phyloP scores from a whole-genome alignment of 2,888 invertebrate genomes.

The Cephus pulcher region DNA sequence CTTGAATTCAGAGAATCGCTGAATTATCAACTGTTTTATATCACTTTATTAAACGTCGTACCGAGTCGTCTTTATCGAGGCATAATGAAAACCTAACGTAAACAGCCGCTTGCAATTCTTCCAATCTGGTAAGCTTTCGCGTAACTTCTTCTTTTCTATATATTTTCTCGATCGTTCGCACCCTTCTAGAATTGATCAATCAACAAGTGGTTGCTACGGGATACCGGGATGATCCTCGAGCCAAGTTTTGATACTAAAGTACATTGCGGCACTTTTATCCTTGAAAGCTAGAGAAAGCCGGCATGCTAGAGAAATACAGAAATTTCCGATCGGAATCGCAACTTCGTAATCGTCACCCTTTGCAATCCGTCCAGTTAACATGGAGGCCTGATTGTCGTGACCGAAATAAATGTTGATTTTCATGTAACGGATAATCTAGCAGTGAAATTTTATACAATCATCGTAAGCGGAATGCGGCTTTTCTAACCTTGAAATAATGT shows the following conservation, averaged over 20 bases:
- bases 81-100: background rate
- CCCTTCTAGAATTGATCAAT: constrained; percentile 17
- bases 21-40: background rate
- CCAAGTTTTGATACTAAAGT: background rate
- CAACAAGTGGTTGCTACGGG: constrained; percentile 19
- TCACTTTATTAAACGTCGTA: background rate
- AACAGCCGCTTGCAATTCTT: background rate
- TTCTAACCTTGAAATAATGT: background rate
- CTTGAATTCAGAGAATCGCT: background rate
- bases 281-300: constrained; percentile 14
- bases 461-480: background rate
- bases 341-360: background rate
- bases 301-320: background rate
- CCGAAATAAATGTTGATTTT: background rate
- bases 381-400: background rate
- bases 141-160: background rate
- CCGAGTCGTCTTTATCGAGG: background rate
- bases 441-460: background rate
- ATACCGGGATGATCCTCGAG: background rate
- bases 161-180: background rate
- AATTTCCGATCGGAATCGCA: background rate
- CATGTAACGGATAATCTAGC: background rate
- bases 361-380: background rate
- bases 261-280: constrained; percentile 32
- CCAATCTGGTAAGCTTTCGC: background rate